Evolutionary conservation across 2,797 vertebrate species (phyloP).

Genomic region (Rhinatrema bivittatum): DNA sequence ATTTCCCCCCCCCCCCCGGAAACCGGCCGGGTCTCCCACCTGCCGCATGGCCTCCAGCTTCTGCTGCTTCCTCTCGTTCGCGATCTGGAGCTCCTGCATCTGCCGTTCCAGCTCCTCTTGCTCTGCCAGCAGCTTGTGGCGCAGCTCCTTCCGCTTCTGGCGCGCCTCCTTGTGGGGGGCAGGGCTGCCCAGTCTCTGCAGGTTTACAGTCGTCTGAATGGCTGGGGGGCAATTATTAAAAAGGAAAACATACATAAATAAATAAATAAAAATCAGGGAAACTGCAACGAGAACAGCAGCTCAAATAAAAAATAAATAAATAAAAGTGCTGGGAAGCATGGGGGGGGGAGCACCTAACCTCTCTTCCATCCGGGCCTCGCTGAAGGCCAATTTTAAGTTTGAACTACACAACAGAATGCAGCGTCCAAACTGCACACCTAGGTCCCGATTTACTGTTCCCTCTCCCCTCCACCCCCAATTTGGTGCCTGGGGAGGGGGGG

Average conservation of each 20-base stretch:
- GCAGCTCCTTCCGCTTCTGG: slow-evolving; percentile 72
- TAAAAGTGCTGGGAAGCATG: no score
- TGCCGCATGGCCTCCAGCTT: slow-evolving; percentile 86
- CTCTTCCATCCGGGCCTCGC: no score
- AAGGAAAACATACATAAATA: no score
- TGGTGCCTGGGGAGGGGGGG: no score
- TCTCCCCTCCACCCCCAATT: no score
- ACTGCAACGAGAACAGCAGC: not conserved
- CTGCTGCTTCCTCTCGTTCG: slow-evolving; percentile 85
- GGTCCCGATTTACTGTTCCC: no score
- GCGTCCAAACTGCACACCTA: no score
- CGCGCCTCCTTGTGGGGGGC: slow-evolving; percentile 82
- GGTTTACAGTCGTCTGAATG: slow-evolving; percentile 75
- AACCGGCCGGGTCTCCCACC: slow-evolving; percentile 66
- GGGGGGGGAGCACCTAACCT: no score
- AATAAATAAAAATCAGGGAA: not conserved
- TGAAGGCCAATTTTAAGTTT: no score
- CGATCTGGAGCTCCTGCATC: slow-evolving; percentile 83
- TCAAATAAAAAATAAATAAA: not conserved
- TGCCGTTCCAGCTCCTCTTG: slow-evolving; percentile 83
- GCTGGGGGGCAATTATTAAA: slow-evolving; percentile 44
- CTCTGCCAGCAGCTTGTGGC: slow-evolving; percentile 75
- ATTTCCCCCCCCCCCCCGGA: no score
- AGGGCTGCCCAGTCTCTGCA: slow-evolving; percentile 66
- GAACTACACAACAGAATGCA: no score